These are phyloP conservation scores for Psammodynastes pulverulentus DNA, from an alignment of 2,113 vertebrate genomes.

Conservation along the genomic window DNA sequence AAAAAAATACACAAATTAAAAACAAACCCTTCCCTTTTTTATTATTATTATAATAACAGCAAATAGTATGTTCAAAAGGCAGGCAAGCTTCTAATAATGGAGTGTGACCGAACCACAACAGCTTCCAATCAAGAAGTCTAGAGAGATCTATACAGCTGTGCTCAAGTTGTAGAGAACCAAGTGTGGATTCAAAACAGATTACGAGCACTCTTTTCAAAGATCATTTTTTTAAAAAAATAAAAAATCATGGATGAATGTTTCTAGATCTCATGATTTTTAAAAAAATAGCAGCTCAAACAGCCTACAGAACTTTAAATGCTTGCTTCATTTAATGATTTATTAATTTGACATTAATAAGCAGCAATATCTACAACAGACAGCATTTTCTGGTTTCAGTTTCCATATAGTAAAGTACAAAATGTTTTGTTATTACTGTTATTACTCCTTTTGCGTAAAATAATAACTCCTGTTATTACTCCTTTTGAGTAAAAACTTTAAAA, in stretches of 20 bases:
- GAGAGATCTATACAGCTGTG: neutral
- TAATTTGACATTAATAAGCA: too few species aligned
- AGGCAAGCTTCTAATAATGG: constrained; percentile 51
- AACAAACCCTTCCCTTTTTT: constrained; percentile 65
- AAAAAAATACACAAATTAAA: constrained; percentile 69
- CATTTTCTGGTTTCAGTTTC: neutral
- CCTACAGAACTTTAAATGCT: neutral
- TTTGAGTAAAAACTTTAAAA: neutral
- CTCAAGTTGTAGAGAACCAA: neutral
- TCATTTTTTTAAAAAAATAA: neutral
- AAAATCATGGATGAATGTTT: neutral
- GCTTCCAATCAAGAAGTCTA: constrained; percentile 20
- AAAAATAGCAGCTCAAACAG: neutral
- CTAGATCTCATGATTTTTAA: neutral
- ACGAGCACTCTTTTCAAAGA: neutral
- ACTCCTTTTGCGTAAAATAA: neutral
- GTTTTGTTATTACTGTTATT: neutral
- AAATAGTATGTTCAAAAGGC: constrained; percentile 56
- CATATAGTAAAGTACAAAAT: neutral
- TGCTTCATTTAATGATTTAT: neutral
- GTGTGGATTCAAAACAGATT: neutral
- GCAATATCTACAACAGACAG: neutral
- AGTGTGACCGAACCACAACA: constrained; percentile 20
- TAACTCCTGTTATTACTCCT: neutral
- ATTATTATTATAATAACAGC: constrained; percentile 66